These are phyloP conservation scores for Erethizon dorsatum DNA, from an alignment of 2,797 vertebrate species.

Conservation along the genomic window DNA sequence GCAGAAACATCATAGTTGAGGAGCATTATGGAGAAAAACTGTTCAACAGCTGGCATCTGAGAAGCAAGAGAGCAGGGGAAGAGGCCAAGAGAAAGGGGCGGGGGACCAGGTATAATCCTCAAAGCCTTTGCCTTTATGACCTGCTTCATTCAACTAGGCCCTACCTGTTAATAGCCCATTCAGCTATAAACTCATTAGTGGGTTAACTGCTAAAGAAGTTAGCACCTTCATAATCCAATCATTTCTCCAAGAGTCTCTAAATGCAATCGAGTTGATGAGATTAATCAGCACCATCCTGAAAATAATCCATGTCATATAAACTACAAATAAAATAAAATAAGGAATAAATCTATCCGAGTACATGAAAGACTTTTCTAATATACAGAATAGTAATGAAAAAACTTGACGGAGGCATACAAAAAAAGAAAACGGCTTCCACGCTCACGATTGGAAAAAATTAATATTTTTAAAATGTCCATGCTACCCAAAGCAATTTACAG, in stretches of 20 bases:
- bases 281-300: background rate
- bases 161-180: background rate
- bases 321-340: background rate
- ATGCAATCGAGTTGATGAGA: background rate
- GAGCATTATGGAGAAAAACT: background rate
- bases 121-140: no score
- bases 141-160: no score
- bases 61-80: background rate
- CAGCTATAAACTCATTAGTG: background rate
- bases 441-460: no score
- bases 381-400: no score
- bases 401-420: no score
- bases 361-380: no score
- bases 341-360: no score
- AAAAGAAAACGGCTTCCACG: no score
- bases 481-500: no score
- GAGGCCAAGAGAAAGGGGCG: no score
- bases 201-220: background rate
- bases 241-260: background rate
- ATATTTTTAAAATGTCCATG: no score
- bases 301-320: background rate
- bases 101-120: no score
- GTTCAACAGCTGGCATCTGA: background rate
- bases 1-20: background rate
- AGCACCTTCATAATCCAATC: background rate